These are phyloP conservation scores for Melanophora roralis DNA, from an alignment of 2,888 invertebrate species.

Conservation along the genomic window DNA sequence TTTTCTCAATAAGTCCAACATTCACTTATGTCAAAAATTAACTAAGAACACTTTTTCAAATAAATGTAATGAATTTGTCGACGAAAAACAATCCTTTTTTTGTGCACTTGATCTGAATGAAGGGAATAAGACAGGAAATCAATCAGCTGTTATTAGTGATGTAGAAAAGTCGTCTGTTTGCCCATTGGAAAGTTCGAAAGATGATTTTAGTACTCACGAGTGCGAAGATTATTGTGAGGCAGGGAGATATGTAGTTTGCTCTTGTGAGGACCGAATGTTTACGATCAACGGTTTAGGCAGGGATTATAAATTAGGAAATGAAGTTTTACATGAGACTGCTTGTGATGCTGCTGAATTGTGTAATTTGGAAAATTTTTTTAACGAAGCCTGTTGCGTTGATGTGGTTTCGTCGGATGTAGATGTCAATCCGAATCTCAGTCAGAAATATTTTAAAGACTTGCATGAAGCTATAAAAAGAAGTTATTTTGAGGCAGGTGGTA, in stretches of 20 bases:
- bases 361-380: neutral
- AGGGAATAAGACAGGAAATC: neutral
- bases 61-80: constrained; percentile 10
- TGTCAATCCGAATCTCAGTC: constrained; percentile 6
- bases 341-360: neutral
- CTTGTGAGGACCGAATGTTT: neutral
- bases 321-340: neutral
- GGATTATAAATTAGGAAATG: neutral
- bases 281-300: neutral
- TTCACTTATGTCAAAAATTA: constrained; percentile 14
- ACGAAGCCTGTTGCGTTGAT: neutral
- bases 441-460: neutral
- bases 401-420: neutral
- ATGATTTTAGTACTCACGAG: neutral
- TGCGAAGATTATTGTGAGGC: neutral
- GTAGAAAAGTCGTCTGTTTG: neutral
- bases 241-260: neutral
- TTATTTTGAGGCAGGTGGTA: neutral
- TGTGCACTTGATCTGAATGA: constrained; percentile 6
- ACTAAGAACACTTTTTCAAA: neutral
- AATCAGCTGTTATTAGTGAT: constrained; percentile 14
- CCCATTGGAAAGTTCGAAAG: neutral
- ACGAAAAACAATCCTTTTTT: neutral
- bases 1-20: constrained; percentile 40
- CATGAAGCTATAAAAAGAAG: neutral